A percentile compares a stretch with the other conserved stretches of the same genome.
phyloP scores from a whole-genome alignment of 2,888 invertebrate species.

The Plagodis dolabraria region DNA sequence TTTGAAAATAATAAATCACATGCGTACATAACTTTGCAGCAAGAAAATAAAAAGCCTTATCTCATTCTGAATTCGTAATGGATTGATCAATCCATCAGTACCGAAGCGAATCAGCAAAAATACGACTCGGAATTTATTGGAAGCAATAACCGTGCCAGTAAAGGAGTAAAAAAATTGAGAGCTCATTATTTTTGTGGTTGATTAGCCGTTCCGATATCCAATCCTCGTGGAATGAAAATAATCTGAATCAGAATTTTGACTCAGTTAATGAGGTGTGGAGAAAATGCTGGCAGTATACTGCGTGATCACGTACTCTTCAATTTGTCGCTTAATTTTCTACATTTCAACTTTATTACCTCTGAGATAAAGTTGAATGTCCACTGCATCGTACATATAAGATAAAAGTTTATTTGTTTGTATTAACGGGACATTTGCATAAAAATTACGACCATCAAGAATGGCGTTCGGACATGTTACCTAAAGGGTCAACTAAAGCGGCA shows the following conservation, averaged over 20 bases:
- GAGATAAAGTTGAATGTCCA: conserved; percentile 25
- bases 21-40: not conserved
- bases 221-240: conserved; percentile 41
- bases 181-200: conserved; percentile 41
- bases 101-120: conserved; percentile 34
- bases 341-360: conserved; percentile 3
- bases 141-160: conserved; percentile 27
- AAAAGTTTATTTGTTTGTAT: conserved; percentile 24
- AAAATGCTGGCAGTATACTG: conserved; percentile 31
- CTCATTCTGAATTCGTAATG: conserved; percentile 20
- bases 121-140: conserved; percentile 33
- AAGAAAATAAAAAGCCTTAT: conserved; percentile 10
- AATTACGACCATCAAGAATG: conserved; percentile 53
- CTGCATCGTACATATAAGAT: not conserved
- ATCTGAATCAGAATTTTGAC: conserved; percentile 47
- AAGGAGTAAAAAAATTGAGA: conserved; percentile 31
- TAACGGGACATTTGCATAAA: conserved; percentile 57
- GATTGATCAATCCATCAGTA: conserved; percentile 29
- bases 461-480: conserved; percentile 47
- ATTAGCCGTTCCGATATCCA: conserved; percentile 36
- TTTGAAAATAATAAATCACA: not conserved
- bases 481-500: conserved; percentile 45
- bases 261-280: conserved; percentile 51
- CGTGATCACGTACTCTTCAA: conserved; percentile 18
- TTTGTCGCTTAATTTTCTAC: not conserved